Conservation (phyloP, 2,888 invertebrate genomes). For the Sphaeridia pumilis region DNA sequence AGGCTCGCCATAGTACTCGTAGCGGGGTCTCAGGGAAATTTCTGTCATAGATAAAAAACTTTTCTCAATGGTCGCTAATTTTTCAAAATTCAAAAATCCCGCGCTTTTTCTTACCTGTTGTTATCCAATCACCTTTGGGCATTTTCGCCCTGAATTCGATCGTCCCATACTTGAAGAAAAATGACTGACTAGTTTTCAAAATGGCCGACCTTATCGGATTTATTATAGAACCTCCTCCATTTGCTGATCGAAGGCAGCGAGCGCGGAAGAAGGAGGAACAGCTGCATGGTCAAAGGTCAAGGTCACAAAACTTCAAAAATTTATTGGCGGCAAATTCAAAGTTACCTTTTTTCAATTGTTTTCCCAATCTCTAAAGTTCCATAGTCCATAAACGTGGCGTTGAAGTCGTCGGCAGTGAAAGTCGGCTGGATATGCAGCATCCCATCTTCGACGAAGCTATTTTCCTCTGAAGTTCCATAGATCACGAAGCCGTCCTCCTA, state of each 20-base stretch:
- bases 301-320: no score
- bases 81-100: no score
- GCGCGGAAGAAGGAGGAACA: slow-evolving; percentile 7
- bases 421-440: slow-evolving; percentile 5
- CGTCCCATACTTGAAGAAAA: slow-evolving; percentile 3
- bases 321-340: not conserved
- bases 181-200: slow-evolving; percentile 6
- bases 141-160: slow-evolving; percentile 9
- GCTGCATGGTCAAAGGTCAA: not conserved
- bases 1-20: slow-evolving; percentile 7
- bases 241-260: slow-evolving; percentile 1
- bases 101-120: slow-evolving; percentile 1
- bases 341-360: slow-evolving; percentile 3
- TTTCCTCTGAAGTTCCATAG: not conserved
- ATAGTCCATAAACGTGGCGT: not conserved
- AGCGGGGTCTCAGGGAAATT: slow-evolving; percentile 3
- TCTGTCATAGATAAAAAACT: not conserved
- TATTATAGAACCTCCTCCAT: not conserved
- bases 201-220: slow-evolving; percentile 11
- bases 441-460: slow-evolving; percentile 8
- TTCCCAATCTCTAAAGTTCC: slow-evolving; percentile 2
- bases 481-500: slow-evolving; percentile 10
- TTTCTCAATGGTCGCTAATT: no score
- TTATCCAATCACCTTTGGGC: slow-evolving; percentile 11
- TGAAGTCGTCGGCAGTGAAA: not conserved